Evolutionary conservation across 2,797 vertebrate genomes (phyloP).

Genomic region (Cetoscarus ocellatus): DNA sequence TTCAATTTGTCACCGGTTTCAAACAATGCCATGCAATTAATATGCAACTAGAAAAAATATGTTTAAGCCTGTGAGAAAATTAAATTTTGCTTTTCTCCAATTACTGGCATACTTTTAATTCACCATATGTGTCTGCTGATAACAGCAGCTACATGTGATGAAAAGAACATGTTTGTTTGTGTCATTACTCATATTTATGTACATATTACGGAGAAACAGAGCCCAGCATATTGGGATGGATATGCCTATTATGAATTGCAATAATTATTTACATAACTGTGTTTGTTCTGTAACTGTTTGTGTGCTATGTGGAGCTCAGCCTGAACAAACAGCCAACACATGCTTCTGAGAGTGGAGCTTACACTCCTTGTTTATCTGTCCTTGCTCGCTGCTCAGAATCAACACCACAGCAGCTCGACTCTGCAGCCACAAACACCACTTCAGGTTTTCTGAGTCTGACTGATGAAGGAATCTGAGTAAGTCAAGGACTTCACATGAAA

Average conservation of each 20-base stretch:
- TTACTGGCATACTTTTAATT: conserved; percentile 45
- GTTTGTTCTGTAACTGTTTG: conserved; percentile 16
- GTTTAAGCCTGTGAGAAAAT: conserved; percentile 43
- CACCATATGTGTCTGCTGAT: conserved; percentile 57
- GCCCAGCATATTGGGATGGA: conserved; percentile 13
- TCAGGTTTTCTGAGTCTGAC: conserved; percentile 25
- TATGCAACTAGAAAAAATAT: conserved; percentile 44
- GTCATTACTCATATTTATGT: conserved; percentile 51
- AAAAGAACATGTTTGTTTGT: conserved; percentile 34
- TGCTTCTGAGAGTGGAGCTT: conserved; percentile 27
- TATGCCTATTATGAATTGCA: conserved; percentile 21
- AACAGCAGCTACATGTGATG: conserved; percentile 41
- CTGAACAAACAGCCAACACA: conserved; percentile 24
- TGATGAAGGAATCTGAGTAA: conserved; percentile 38
- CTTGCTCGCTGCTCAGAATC: conserved; percentile 6
- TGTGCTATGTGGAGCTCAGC: conserved; percentile 30
- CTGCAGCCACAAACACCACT: conserved; percentile 9
- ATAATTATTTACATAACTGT: conserved; percentile 45
- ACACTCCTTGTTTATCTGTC: conserved; percentile 39
- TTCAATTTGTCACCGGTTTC: conserved; percentile 45
- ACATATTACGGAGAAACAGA: conserved; percentile 31
- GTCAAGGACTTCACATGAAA: conserved; percentile 55
- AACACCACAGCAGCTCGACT: conserved; percentile 23
- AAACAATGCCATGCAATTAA: conserved; percentile 51
- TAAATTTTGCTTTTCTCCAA: conserved; percentile 30